phyloP scores from a whole-genome alignment of 37 sponge, comb jelly and placozoan genomes.

The Aphrocallistes beatrix region DNA sequence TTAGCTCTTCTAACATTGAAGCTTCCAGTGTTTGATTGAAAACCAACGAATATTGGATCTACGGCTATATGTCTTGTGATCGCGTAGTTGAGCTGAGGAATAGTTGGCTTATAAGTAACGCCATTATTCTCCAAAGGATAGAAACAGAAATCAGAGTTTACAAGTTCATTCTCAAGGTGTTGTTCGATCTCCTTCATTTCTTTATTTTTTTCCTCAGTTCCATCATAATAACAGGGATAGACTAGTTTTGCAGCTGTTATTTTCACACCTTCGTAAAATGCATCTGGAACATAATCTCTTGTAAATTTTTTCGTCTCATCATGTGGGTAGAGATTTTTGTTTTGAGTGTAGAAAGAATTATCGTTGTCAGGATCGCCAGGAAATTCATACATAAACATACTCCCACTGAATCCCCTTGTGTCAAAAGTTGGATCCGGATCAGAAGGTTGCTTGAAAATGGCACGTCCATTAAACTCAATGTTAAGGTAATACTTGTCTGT shows the following conservation, averaged over 20 bases:
- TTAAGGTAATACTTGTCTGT: neutral
- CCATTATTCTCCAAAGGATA: neutral
- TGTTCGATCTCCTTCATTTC: neutral
- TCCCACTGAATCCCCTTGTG: neutral
- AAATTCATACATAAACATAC: neutral
- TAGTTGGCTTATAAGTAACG: neutral
- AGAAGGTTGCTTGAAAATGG: neutral
- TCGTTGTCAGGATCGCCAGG: neutral
- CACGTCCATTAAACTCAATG: neutral
- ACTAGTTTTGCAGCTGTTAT: neutral
- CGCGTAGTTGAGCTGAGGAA: neutral
- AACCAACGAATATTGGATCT: neutral
- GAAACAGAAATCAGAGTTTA: neutral
- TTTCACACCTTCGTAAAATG: neutral
- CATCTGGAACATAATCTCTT: neutral
- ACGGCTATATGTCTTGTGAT: neutral
- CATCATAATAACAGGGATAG: neutral
- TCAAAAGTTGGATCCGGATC: neutral
- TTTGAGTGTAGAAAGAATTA: neutral
- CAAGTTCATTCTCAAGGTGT: neutral
- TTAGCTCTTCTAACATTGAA: constrained; percentile 5
- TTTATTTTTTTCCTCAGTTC: neutral
- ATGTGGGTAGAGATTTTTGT: neutral
- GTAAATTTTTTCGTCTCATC: neutral
- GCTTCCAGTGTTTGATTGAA: neutral